Base-by-base conservation (phyloP, 2,888 invertebrate genomes). In the Dicyrtoma fusca region DNA sequence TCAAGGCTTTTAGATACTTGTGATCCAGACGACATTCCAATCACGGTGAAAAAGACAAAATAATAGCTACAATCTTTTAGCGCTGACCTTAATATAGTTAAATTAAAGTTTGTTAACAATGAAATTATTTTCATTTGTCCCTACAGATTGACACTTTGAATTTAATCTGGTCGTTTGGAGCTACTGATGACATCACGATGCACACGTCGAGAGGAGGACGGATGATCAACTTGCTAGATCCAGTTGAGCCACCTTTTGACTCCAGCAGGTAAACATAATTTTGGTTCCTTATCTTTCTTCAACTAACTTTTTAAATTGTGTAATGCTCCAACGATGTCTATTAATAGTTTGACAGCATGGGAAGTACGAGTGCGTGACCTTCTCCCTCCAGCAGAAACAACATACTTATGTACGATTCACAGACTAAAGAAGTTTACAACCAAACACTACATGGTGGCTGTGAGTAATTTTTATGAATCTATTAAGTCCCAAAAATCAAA, bases 361-460 rank as follows among this genome's bases (percentile, higher is more conserved):
- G 61, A 59, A 17, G 23, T 65, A 3, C 42, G 59, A 19, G 74
- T 74, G 1, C 51, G 53, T 44, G 53, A 53, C 21, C 4, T 44
- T 0, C 51, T 74, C 19, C 71, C 68, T 14, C n/a, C 17, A 14
- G 14, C 23, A 10, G 61, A 57, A 5, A 71, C 64, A 1, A 47
- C 71, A 1, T 74, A 74, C 62, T 68, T 65, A 49, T 74, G 74
- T 59, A 71, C 74, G 1, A 47, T 71, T n/a, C 74, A 74, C 42
- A 71, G 68, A 26, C 57, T 59, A 5, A 44, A 62, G 1, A 42
- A 51, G 13, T 71, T 68, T 45, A 26, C 49, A 0, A 53, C 17
- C 1, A 66, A 68, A 47, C 49, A 68, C 26, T 68, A 74, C 23
- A 68, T 74, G 13, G 53, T 74, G 47, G 74, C 69, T 45, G 74